phyloP scores from a whole-genome alignment of 2,797 vertebrate species.

The Otolemur crassicaudatus region DNA sequence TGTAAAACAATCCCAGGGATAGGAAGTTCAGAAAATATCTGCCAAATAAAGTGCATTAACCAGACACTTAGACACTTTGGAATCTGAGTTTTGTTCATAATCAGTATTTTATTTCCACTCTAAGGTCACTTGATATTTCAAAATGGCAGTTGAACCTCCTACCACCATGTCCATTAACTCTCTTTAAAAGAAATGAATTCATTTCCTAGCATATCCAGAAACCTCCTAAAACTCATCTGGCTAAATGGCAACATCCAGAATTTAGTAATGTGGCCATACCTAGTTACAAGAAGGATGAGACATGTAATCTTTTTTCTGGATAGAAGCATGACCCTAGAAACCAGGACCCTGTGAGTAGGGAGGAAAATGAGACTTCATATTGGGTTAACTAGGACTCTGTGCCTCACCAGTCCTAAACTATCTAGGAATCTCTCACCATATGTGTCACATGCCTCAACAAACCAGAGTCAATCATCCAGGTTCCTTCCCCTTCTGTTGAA shows the following conservation, averaged over 20 bases:
- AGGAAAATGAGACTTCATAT: not conserved
- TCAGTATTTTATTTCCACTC: not conserved
- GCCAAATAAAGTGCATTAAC: not conserved
- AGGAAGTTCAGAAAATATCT: not conserved
- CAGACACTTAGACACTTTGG: not conserved
- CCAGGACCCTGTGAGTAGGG: not conserved
- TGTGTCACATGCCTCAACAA: not conserved
- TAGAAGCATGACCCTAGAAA: not conserved
- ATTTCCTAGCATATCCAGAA: not conserved
- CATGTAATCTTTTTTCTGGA: not conserved
- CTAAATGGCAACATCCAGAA: not conserved
- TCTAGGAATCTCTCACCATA: not conserved
- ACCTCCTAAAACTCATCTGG: not conserved
- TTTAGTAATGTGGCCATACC: not conserved
- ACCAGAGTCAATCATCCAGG: fast-evolving
- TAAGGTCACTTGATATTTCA: not conserved
- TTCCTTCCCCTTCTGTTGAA: not conserved
- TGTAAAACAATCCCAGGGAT: not conserved
- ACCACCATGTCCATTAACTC: not conserved
- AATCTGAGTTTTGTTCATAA: not conserved
- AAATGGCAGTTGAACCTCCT: not conserved
- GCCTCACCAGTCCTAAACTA: fast-evolving
- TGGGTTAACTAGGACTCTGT: too few relatives aligned
- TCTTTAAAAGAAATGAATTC: not conserved
- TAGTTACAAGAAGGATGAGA: not conserved